phyloP scores from a whole-genome alignment of 2,113 vertebrate species.

The Pipa parva region DNA sequence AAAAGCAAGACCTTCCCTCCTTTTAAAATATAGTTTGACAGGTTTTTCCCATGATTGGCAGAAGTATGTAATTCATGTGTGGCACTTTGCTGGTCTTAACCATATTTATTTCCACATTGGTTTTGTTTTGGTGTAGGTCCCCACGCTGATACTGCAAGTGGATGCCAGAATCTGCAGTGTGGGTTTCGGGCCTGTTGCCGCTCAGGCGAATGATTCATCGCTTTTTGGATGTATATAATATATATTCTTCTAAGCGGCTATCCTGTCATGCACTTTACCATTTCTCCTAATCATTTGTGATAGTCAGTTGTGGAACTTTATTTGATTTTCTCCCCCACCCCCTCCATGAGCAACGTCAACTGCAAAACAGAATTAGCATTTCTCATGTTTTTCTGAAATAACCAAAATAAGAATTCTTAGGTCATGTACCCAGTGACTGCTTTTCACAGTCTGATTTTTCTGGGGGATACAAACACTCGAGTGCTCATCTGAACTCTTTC shows the following conservation, averaged over 20 bases:
- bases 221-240: slow-evolving; percentile 57
- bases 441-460: too few relatives aligned
- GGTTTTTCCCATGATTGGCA: too few relatives aligned
- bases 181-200: slow-evolving; percentile 97
- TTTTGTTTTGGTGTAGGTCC: slow-evolving; percentile 83
- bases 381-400: too few relatives aligned
- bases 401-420: too few relatives aligned
- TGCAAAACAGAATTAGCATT: too few relatives aligned
- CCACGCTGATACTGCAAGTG: slow-evolving; percentile 91
- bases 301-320: slow-evolving; percentile 56
- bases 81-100: background rate
- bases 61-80: too few relatives aligned
- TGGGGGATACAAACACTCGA: too few relatives aligned
- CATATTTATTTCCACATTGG: slow-evolving; percentile 56
- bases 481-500: too few relatives aligned
- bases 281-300: slow-evolving; percentile 65
- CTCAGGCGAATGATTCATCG: slow-evolving; percentile 85
- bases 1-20: too few relatives aligned
- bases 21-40: too few relatives aligned
- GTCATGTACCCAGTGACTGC: too few relatives aligned
- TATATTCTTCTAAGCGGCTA: slow-evolving; percentile 69
- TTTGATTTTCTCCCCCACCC: slow-evolving; percentile 48
- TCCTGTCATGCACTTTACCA: slow-evolving; percentile 88
- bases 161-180: slow-evolving; percentile 99
- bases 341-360: too few relatives aligned